Evolutionary conservation across 2,888 invertebrate genomes (phyloP), one percentile per base, ranked within the genome.

Genomic region (Ophion slaviceki): DNA sequence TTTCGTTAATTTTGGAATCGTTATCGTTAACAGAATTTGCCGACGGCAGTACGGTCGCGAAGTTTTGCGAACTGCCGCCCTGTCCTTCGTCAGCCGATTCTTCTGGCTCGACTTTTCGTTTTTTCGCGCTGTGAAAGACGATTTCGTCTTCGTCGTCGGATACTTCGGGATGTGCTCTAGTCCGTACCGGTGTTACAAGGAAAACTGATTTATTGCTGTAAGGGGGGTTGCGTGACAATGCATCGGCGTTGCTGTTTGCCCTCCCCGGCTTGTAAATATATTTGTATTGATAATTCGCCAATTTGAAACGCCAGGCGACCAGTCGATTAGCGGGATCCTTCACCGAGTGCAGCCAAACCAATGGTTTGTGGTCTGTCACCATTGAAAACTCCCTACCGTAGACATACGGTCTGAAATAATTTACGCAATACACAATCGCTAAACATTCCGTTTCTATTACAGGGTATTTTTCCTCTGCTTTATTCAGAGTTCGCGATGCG

Each of bases 251-350:
- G 17, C 86, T 68, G 79, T 92, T 92, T 17, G 74, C 24, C 77
- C 80, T 85, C n/a, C 92, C 91, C 7, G 88, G 86, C 81, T 91
- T 91, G 64, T 92, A 92, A 6, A 84, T n/a, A 2, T 92, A 90
- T 76, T 90, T 87, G 61, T 90, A 91, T 20, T 90, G 87, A 77
- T 89, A 91, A 80, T 92, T 91, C 82, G 89, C 87, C 6, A 92
- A 74, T 78, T 87, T 82, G 2, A 92, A 77, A 11, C 88, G 59
- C 91, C 91, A 92, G 36, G 91, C 68, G 7, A 88, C 82, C 67
- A 92, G 61, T 64, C 89, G 83, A 2, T 89, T 89, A 7, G 87
- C 86, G 7, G 90, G 90, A 72, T 91, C 90, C 84, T 89, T 89
- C 0, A 88, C 85, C 10, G 87, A 88, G 10, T 68, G 68, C 45